Base-by-base conservation (phyloP, 2,113 vertebrate genomes). In the Tachysurus vachellii region DNA sequence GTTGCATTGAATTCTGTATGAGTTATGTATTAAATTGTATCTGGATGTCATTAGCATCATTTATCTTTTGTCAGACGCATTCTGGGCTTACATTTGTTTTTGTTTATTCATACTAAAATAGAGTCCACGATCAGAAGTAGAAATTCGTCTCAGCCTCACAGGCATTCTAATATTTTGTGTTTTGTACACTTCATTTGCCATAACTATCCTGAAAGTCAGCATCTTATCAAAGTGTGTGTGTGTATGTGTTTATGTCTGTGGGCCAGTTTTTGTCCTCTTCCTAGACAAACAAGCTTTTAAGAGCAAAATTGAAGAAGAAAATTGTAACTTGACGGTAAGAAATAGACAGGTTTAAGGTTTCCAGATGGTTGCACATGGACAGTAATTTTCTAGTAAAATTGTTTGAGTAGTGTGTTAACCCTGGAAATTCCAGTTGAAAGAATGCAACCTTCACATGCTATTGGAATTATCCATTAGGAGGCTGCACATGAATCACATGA, bases 31-130 rank as follows among this genome's bases (percentile, higher is more conserved):
- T 66, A 66, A 50, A 82, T 53, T 82, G 26, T 66, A 11, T 82
- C 44, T 66, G 50, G 66, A 66, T 82, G 26, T 23, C 36, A 47
- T 59, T 61, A 47, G 1, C 36, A 10, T 14, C 14, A 44, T 73
- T 71, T 21, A 17, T 70, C 42, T 76, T 26, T 76, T 50, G 70
- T 5, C 1, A 3, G 9, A 3, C 19, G 23, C 19, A 1, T 73
- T 73, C 70, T 44, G 36, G 23, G 44, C 23, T 50, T 76, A 76
- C 23, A 7, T 76, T 50, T 4, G 47, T 75, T 10, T 44, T 44
- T 76, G 21, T 76, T 76, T 21, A 76, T 76, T 76, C 73, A 14
- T 76, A 50, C 21, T n/a, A 76, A 76, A 50, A 76, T 50, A 10
- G 21, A 19, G 19, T 1, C 44, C 44, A 28, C 53, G 75, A 77